A percentile compares a stretch with the other conserved stretches of the same genome.
These are phyloP conservation scores for Dreissena polymorpha DNA, from an alignment of 1,140 invertebrate species.

Conservation along the genomic window DNA sequence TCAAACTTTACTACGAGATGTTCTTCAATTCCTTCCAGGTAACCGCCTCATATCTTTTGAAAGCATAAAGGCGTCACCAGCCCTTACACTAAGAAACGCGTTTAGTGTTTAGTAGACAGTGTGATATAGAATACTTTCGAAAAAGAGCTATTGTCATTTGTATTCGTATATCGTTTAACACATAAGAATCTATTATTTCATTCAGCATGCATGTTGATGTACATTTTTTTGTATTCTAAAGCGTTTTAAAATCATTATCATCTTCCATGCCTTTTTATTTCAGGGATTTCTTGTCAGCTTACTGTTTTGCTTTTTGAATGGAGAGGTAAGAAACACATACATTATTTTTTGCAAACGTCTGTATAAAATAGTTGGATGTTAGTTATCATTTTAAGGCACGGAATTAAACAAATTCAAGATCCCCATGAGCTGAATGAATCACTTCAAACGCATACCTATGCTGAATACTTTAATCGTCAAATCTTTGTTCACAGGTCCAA, in stretches of 20 bases:
- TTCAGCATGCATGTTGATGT: not conserved
- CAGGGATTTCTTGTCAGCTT: constrained; percentile 95
- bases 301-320: constrained; percentile 97
- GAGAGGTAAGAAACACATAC: constrained; percentile 87
- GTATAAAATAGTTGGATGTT: not conserved
- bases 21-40: constrained; percentile 91
- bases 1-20: constrained; percentile 88
- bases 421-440: too few relatives aligned
- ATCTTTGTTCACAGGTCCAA: constrained; percentile 32
- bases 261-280: constrained; percentile 76
- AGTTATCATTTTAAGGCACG: not conserved
- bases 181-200: not conserved
- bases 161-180: not conserved
- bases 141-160: not conserved
- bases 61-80: not conserved
- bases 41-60: constrained; percentile 55
- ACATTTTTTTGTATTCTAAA: not conserved
- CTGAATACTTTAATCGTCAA: not conserved
- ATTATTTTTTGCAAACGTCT: not conserved
- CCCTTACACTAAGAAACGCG: too few relatives aligned
- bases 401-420: not conserved
- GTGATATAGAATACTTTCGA: not conserved
- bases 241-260: not conserved
- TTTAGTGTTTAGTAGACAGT: too few relatives aligned
- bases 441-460: not conserved